Evolutionary conservation across 1,140 invertebrate species (phyloP).

Genomic region (Pogonognathellus flavescens): DNA sequence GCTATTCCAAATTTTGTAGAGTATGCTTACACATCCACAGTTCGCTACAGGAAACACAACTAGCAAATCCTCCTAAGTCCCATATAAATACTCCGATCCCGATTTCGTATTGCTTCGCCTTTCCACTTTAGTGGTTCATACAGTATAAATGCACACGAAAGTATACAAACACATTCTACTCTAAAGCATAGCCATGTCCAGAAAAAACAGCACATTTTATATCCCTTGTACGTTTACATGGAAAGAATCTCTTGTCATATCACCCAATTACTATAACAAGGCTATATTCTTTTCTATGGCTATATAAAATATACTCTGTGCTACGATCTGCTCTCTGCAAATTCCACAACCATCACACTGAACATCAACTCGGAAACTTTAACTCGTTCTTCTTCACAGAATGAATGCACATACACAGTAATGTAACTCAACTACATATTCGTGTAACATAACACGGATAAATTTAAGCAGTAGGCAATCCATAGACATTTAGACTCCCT

Average conservation of each 20-base stretch:
- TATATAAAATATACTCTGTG: not conserved
- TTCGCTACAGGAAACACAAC: conserved; percentile 19
- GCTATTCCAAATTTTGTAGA: conserved; percentile 10
- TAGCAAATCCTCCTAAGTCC: conserved; percentile 32
- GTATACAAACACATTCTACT: no score
- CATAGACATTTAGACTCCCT: not conserved
- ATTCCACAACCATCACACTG: conserved; percentile 7
- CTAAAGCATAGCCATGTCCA: no score
- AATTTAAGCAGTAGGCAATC: not conserved
- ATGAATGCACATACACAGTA: no score
- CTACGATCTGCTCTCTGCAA: not conserved
- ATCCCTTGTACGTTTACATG: no score
- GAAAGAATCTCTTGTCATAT: no score
- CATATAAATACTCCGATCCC: conserved; percentile 29
- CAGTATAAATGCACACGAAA: not conserved
- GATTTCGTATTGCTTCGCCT: conserved; percentile 9
- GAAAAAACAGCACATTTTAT: no score
- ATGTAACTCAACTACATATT: no score
- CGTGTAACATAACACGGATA: not conserved
- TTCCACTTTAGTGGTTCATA: not conserved
- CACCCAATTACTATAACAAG: no score
- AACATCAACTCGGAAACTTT: not conserved
- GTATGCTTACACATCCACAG: no score
- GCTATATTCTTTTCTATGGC: no score
- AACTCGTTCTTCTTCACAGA: not conserved